These are phyloP conservation scores for Psilopogon haemacephalus DNA, from an alignment of 2,113 vertebrate species.

Conservation along the genomic window DNA sequence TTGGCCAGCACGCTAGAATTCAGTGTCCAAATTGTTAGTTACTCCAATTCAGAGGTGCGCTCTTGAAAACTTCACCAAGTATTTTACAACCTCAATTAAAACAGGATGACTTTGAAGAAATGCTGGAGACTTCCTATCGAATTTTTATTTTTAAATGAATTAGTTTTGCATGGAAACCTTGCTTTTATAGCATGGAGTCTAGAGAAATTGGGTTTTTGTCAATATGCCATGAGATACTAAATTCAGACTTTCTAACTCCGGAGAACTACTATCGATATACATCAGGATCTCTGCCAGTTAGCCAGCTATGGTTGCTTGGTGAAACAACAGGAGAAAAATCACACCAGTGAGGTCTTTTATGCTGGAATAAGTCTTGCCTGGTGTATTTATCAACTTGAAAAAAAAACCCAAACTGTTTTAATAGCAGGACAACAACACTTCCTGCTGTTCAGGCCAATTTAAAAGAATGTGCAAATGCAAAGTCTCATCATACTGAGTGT, in stretches of 20 bases:
- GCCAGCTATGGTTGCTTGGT: not conserved
- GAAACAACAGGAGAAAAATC: not conserved
- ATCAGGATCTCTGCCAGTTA: not conserved
- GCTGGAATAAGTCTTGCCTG: not conserved
- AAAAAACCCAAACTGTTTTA: not conserved
- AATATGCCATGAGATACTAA: not conserved
- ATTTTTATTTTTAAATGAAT: constrained; percentile 39
- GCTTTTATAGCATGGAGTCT: not conserved
- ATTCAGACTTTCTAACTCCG: not conserved
- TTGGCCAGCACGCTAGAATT: not conserved
- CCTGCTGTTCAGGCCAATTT: not conserved
- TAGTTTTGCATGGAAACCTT: constrained; percentile 13
- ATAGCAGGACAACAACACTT: not conserved
- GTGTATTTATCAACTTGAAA: not conserved
- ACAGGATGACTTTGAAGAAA: constrained; percentile 7
- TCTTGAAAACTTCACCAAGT: constrained; percentile 17
- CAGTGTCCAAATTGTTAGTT: not conserved
- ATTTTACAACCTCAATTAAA: constrained; percentile 35
- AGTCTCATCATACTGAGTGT: not conserved
- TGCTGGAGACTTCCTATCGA: not conserved
- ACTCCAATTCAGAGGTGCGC: not conserved
- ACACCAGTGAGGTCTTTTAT: not conserved
- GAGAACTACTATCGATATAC: not conserved
- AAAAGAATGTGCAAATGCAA: not conserved
- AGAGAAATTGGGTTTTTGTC: constrained; percentile 45